These are phyloP conservation scores for Sylvilagus floridanus DNA, from an alignment of 2,797 vertebrate species.

Conservation along the genomic window DNA sequence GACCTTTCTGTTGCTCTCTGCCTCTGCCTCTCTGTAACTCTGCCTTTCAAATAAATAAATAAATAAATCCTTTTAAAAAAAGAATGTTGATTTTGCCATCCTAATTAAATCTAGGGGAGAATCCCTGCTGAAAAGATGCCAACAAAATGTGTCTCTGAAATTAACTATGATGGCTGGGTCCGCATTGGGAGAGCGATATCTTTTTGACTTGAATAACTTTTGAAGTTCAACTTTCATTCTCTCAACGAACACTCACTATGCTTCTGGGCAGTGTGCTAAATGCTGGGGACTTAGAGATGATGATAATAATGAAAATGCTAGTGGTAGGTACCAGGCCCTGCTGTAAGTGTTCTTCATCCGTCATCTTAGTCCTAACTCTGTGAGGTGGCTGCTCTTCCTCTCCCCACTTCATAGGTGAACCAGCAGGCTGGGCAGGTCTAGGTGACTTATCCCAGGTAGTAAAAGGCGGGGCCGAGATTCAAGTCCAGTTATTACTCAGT, in stretches of 20 bases:
- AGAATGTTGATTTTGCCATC: conserved; percentile 14
- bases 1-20: too few relatives aligned
- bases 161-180: neutral
- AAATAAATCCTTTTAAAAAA: too few relatives aligned
- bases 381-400: neutral
- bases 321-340: neutral
- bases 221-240: neutral
- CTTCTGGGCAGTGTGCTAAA: neutral
- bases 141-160: conserved; percentile 18
- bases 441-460: neutral
- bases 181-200: neutral
- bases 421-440: neutral
- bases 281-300: neutral
- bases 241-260: neutral
- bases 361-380: neutral
- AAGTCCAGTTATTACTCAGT: neutral
- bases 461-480: neutral
- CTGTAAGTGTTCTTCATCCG: neutral
- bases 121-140: conserved; percentile 46
- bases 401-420: neutral
- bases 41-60: too few relatives aligned
- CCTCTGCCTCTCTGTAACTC: too few relatives aligned
- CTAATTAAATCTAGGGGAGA: conserved; percentile 69
- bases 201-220: neutral
- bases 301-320: neutral